Percentiles rank a stretch among this genome's conserved stretches.
Evolutionary conservation across 2,888 invertebrate species (phyloP).

Genomic region (Orchesellides sinensis): DNA sequence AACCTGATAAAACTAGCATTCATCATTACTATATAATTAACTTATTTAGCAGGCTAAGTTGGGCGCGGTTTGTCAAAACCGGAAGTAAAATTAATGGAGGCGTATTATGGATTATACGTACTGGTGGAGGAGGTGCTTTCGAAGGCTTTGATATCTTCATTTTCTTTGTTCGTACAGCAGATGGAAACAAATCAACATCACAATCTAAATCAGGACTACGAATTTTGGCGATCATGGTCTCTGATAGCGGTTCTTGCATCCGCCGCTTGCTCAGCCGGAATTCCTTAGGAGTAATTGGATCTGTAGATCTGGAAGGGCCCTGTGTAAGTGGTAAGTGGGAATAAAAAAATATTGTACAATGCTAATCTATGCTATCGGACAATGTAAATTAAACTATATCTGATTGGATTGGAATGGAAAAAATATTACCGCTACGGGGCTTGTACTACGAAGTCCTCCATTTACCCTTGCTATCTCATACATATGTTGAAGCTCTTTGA

Average conservation of each 20-base stretch:
- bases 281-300: conserved; percentile 14
- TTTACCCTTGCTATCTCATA: conserved; percentile 16
- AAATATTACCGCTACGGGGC: conserved; percentile 33
- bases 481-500: conserved; percentile 31
- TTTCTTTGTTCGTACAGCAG: conserved; percentile 14
- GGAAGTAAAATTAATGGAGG: too few relatives aligned
- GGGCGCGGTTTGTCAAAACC: too few relatives aligned
- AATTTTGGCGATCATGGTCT: too few relatives aligned
- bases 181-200: conserved; percentile 43
- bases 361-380: too few relatives aligned
- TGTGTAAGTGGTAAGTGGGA: too few relatives aligned
- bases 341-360: too few relatives aligned
- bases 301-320: not conserved
- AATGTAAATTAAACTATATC: not conserved
- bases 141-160: not conserved
- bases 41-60: too few relatives aligned
- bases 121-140: not conserved
- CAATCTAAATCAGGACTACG: not conserved
- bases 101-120: too few relatives aligned
- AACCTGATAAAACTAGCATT: too few relatives aligned
- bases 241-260: conserved; percentile 40
- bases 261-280: conserved; percentile 33
- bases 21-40: too few relatives aligned
- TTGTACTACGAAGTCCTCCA: conserved; percentile 8
- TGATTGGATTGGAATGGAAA: too few relatives aligned